Conservation (phyloP, 2,797 vertebrate genomes). For the Sibirionetta formosa region DNA sequence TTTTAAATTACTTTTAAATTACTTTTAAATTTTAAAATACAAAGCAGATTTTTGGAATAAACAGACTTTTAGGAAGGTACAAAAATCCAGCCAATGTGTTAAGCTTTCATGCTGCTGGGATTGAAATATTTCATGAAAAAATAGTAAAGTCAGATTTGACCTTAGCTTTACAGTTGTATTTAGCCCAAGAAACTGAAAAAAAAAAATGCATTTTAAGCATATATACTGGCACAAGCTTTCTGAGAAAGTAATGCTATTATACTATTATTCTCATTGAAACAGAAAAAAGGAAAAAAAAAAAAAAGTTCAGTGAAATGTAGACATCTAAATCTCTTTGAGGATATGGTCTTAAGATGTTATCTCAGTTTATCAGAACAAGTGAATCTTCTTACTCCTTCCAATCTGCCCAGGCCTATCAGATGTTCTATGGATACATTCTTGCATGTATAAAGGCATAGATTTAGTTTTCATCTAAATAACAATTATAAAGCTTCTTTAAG, state of each 20-base stretch:
- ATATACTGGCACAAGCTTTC: not conserved
- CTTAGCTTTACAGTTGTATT: not conserved
- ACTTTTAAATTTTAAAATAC: too few relatives aligned
- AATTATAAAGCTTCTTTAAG: not conserved
- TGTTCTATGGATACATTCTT: not conserved
- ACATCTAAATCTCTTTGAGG: not conserved
- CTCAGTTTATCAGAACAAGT: not conserved
- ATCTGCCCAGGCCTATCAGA: not conserved
- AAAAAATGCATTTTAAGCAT: not conserved
- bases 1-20: not conserved
- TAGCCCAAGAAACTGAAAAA: not conserved
- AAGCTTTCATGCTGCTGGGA: not conserved
- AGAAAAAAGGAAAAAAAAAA: not conserved
- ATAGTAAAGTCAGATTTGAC: not conserved
- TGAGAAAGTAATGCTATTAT: not conserved
- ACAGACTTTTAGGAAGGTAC: not conserved
- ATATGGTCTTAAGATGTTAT: not conserved
- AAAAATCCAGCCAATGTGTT: not conserved
- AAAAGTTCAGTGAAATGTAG: not conserved
- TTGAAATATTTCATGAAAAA: not conserved
- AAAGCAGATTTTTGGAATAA: not conserved
- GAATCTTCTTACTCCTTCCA: not conserved
- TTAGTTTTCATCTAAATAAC: not conserved
- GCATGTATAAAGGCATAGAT: not conserved
- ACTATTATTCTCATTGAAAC: not conserved